Percentiles rank a stretch among this genome's conserved stretches.
phyloP scores from a whole-genome alignment of 2,797 vertebrate genomes.

The Hydrophis major region DNA sequence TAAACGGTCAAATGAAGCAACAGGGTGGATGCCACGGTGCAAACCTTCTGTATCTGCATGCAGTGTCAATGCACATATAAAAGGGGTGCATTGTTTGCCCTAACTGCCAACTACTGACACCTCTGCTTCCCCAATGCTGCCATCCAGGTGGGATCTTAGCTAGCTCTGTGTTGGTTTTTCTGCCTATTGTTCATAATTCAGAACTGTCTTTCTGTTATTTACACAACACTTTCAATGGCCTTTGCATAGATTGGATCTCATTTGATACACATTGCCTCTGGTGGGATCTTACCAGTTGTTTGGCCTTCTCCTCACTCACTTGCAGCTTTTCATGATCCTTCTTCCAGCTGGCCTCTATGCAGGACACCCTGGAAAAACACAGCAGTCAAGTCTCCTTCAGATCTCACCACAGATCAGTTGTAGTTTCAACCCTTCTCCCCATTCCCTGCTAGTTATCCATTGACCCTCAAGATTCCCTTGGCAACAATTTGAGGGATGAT shows the following conservation, averaged over 20 bases:
- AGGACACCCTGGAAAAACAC: neutral
- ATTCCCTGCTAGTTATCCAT: neutral
- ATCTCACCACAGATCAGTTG: neutral
- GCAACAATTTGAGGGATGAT: neutral
- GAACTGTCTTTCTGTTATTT: neutral
- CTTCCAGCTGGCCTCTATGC: slow-evolving; percentile 32
- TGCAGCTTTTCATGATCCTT: slow-evolving; percentile 51
- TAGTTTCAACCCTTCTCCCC: neutral
- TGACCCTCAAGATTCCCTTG: neutral
- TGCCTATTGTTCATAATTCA: neutral
- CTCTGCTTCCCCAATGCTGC: neutral
- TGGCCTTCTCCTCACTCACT: slow-evolving; percentile 36
- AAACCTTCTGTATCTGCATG: neutral
- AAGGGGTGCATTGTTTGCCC: neutral
- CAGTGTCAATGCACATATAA: neutral
- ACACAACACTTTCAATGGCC: neutral
- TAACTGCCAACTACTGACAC: neutral
- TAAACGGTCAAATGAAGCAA: neutral
- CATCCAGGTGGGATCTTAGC: neutral
- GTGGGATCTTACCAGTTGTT: slow-evolving; percentile 25
- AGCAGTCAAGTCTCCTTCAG: neutral
- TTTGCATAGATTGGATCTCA: neutral
- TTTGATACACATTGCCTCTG: neutral
- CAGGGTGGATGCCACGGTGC: neutral
- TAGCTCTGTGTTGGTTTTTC: neutral